Base-by-base conservation (phyloP, 2,888 invertebrate genomes). In the Oscheius myriophilus region DNA sequence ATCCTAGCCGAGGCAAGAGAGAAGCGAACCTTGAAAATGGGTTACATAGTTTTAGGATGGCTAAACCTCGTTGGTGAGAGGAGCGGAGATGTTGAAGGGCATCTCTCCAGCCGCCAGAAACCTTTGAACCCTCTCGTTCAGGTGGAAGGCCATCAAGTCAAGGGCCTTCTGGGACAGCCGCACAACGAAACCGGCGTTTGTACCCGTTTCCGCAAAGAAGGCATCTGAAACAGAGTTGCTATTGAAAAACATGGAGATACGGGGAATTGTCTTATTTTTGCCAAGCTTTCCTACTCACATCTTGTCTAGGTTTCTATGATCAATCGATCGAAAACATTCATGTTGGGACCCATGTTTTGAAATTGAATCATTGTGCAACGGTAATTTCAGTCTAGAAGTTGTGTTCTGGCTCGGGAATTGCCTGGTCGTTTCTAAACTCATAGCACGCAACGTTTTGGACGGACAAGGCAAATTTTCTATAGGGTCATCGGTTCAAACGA, bases 51-150 rank as follows among this genome's bases (percentile, higher is more conserved):
- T 3, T 33, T 11, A n/a, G 39, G n/a, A 42, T 42, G n/a, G 33
- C 1, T 45, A 9, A 23, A 78, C 80, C 54, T 80, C 73, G 43
- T 76, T 76, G 11, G 77, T 76, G 0, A 80, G 53, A 16, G 84
- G 78, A n/a, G 83, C 81, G 9, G 79, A 79, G 41, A 84, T 78
- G 67, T 85, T 85, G 76, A 81, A 85, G 41, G 76, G 68, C 39
- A 85, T 65, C n/a, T 83, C 83, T 26, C 82, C 83, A 45, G 79
- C 74, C 26, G 79, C 75, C 79, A 85, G 81, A 61, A 85, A 84
- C 62, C 82, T 79, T 16, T 72, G 41, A 42, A 83, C 83, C 57
- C 54, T 42, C 43, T 65, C 65, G 25, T 42, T 54, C 26, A 62
- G 39, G 26, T 68, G 55, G 54, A 18, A 43, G 45, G 68, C 53